These are phyloP conservation scores for Peromyscus aztecus DNA, from an alignment of 2,797 vertebrate species.

Conservation along the genomic window DNA sequence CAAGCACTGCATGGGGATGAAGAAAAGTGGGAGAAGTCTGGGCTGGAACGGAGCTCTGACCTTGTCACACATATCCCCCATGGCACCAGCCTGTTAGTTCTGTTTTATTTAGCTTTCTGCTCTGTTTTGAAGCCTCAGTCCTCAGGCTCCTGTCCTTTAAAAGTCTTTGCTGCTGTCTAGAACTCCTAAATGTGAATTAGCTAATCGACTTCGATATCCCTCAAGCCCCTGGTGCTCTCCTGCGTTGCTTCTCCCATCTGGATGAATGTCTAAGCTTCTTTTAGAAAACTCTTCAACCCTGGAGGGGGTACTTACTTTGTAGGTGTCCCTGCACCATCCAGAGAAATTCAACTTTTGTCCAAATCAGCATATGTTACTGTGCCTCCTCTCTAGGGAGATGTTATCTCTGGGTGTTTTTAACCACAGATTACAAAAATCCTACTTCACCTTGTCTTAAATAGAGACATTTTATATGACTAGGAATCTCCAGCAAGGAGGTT, in stretches of 20 bases:
- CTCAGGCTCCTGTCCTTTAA: slow-evolving; percentile 2
- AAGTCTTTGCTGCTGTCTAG: slow-evolving; percentile 13
- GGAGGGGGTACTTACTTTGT: accelerated
- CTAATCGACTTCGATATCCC: not conserved
- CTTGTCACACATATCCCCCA: not conserved
- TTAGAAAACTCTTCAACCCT: slow-evolving; percentile 20
- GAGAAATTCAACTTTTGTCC: not conserved
- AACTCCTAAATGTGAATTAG: slow-evolving; percentile 21
- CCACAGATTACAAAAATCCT: not conserved
- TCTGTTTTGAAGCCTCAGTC: not conserved
- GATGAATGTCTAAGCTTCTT: slow-evolving; percentile 20
- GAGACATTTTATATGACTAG: not conserved
- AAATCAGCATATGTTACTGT: not conserved
- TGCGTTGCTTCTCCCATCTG: not conserved
- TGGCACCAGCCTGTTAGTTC: not conserved
- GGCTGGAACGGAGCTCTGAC: not conserved
- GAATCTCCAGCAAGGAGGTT: not conserved
- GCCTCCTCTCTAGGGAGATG: not conserved
- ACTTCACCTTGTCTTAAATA: not conserved
- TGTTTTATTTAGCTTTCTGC: slow-evolving; percentile 25
- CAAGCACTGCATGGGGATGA: not conserved
- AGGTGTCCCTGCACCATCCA: not conserved
- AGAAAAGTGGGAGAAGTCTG: not conserved
- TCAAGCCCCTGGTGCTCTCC: not conserved
- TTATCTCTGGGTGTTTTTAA: slow-evolving; percentile 15